phyloP scores from a whole-genome alignment of 2,797 vertebrate species.

The Darevskia mixta region DNA sequence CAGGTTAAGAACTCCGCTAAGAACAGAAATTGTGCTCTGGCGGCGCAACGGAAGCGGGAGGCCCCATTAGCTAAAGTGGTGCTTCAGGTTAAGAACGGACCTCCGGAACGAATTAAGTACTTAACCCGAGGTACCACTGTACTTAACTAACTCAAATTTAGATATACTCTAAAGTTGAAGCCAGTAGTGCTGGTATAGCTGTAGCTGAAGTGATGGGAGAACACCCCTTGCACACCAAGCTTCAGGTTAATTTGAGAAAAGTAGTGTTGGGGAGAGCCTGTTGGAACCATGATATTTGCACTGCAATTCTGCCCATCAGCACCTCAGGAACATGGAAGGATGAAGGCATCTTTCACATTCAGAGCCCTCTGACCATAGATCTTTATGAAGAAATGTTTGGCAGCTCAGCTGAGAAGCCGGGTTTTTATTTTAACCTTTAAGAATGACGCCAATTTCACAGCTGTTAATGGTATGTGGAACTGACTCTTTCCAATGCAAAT shows the following conservation, averaged over 20 bases:
- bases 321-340: not conserved
- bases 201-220: not conserved
- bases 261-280: not conserved
- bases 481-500: constrained; percentile 70
- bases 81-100: too few relatives aligned
- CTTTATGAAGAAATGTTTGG: constrained; percentile 59
- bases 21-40: too few relatives aligned
- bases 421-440: constrained; percentile 72
- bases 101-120: too few relatives aligned
- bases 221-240: not conserved
- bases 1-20: too few relatives aligned
- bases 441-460: constrained; percentile 73
- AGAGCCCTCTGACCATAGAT: constrained; percentile 48
- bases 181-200: too few relatives aligned
- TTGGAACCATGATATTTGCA: not conserved
- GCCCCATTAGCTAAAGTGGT: too few relatives aligned
- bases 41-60: too few relatives aligned
- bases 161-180: not conserved
- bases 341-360: constrained; percentile 53
- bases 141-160: too few relatives aligned
- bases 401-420: constrained; percentile 61
- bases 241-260: not conserved
- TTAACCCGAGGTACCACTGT: too few relatives aligned
- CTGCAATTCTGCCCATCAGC: not conserved
- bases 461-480: constrained; percentile 69